Conservation (phyloP, 1,140 invertebrate species). For the Steinernema khuongi region DNA sequence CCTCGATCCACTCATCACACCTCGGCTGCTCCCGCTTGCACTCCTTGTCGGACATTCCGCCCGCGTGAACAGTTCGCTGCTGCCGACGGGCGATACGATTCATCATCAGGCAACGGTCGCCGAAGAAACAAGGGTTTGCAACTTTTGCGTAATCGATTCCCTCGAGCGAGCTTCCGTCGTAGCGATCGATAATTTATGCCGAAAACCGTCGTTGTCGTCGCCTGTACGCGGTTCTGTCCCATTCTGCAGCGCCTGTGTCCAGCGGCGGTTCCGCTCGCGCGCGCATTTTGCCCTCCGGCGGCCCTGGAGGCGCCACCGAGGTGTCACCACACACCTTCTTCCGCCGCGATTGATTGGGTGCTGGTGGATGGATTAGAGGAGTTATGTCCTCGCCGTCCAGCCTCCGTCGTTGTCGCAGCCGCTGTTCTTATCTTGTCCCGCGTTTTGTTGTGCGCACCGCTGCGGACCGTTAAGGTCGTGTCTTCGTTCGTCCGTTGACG, state of each 20-base stretch:
- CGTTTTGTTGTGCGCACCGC: neutral
- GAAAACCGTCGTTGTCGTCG: neutral
- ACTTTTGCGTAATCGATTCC: constrained; percentile 8
- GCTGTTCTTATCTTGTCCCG: constrained; percentile 9
- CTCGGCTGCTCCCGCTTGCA: neutral
- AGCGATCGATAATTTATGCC: constrained; percentile 9
- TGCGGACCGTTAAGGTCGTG: constrained; percentile 6
- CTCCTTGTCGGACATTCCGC: neutral
- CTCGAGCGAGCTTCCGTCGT: neutral
- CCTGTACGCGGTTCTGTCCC: neutral
- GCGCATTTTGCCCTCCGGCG: neutral
- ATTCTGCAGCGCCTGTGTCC: neutral
- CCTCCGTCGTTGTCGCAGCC: no score
- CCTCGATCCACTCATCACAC: neutral
- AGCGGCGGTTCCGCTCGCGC: neutral
- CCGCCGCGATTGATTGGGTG: neutral
- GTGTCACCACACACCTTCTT: constrained; percentile 14
- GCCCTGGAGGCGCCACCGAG: neutral
- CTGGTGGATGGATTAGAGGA: neutral
- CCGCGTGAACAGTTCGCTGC: neutral
- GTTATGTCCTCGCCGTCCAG: neutral
- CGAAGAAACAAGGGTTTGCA: constrained; percentile 5
- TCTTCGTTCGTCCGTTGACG: neutral
- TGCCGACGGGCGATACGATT: constrained; percentile 7
- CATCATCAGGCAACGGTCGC: constrained; percentile 7